Evolutionary conservation across 1,140 invertebrate species (phyloP).

Genomic region (Solenopsis fugax): DNA sequence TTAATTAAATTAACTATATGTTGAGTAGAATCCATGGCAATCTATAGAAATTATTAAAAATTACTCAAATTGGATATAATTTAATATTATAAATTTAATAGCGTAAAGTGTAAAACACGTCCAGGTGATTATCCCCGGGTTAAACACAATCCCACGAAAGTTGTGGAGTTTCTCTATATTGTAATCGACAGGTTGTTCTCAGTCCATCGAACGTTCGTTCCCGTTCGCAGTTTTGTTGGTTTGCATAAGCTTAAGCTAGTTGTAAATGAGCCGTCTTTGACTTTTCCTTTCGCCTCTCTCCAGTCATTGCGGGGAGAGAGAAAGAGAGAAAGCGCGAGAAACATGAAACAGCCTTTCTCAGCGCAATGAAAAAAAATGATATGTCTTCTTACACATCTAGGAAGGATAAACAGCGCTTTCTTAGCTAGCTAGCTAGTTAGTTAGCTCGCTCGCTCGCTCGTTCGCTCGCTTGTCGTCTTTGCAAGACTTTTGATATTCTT

Average conservation of each 20-base stretch:
- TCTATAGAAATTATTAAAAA: too few relatives aligned
- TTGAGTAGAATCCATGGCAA: too few relatives aligned
- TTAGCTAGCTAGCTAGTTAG: background rate
- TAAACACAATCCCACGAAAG: background rate
- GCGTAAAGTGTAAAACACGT: too few relatives aligned
- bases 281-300: constrained; percentile 16
- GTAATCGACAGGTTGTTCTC: background rate
- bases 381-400: constrained; percentile 78
- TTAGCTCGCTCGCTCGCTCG: background rate
- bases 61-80: too few relatives aligned
- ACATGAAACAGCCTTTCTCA: constrained; percentile 29
- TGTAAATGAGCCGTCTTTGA: constrained; percentile 55
- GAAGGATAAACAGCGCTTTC: constrained; percentile 70
- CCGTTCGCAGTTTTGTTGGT: constrained; percentile 63
- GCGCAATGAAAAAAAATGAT: constrained; percentile 73
- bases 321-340: constrained; percentile 47
- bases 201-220: constrained; percentile 76
- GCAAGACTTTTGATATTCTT: constrained; percentile 60
- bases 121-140: too few relatives aligned
- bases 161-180: background rate
- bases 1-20: too few relatives aligned
- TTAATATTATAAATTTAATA: too few relatives aligned
- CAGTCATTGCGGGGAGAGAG: background rate
- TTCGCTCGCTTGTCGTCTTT: background rate
- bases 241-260: constrained; percentile 50